phyloP scores from a whole-genome alignment of 2,888 invertebrate genomes.

The Caenorhabditis panamensis region DNA sequence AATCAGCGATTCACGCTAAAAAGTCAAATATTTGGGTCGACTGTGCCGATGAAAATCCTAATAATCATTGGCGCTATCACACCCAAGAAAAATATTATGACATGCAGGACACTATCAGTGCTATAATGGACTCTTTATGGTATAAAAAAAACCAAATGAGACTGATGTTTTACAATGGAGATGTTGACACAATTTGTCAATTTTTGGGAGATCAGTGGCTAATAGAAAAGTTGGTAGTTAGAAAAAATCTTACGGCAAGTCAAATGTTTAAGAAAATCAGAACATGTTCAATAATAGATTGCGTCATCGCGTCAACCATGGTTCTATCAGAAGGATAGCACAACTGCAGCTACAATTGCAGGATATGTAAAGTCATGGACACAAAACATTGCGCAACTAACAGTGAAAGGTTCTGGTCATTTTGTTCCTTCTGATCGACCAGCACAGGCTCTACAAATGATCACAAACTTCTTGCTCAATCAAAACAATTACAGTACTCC shows the following conservation, averaged over 20 bases:
- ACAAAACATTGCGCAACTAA: constrained; percentile 62
- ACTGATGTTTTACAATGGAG: constrained; percentile 70
- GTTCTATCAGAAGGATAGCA: constrained; percentile 49
- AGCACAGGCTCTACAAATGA: constrained; percentile 74
- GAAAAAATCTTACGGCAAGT: constrained; percentile 62
- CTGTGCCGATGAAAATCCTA: constrained; percentile 48
- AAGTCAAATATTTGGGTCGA: constrained; percentile 35
- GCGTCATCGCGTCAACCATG: constrained; percentile 56
- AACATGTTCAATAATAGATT: constrained; percentile 12
- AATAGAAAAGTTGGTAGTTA: constrained; percentile 55
- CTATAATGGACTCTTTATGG: constrained; percentile 61
- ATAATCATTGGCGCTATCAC: constrained; percentile 51
- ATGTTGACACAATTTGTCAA: constrained; percentile 69
- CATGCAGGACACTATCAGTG: constrained; percentile 63
- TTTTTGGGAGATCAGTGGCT: constrained; percentile 71
- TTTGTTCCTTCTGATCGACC: constrained; percentile 72
- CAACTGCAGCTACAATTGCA: constrained; percentile 54
- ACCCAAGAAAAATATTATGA: constrained; percentile 68
- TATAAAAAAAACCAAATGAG: constrained; percentile 63
- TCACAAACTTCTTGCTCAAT: constrained; percentile 72
- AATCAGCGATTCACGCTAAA: constrained; percentile 73
- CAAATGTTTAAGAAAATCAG: neutral
- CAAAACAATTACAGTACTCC: constrained; percentile 68
- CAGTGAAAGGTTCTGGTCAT: constrained; percentile 71
- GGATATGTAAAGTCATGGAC: constrained; percentile 66